Evolutionary conservation across 2,797 vertebrate genomes (phyloP).

Genomic region (Ispidina picta): DNA sequence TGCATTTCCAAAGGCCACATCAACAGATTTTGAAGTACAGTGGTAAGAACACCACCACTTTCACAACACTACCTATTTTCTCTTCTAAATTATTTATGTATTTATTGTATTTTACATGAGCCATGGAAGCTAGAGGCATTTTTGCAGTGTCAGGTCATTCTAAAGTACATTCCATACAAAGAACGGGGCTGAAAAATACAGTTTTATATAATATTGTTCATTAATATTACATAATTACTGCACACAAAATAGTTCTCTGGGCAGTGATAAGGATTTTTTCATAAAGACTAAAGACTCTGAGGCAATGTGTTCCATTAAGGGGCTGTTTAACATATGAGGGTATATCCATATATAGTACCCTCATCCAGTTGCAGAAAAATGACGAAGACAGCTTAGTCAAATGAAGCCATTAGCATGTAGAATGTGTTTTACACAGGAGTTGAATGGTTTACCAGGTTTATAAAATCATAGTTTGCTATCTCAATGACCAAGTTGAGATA

Average conservation of each 20-base stretch:
- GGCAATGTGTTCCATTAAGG: constrained; percentile 69
- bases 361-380: constrained; percentile 48
- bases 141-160: constrained; percentile 68
- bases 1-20: constrained; percentile 18
- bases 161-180: constrained; percentile 65
- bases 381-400: constrained; percentile 52
- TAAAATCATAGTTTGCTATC: constrained; percentile 60
- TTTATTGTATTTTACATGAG: constrained; percentile 75
- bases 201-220: constrained; percentile 51
- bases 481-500: constrained; percentile 28
- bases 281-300: constrained; percentile 35
- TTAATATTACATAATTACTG: constrained; percentile 77
- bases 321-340: constrained; percentile 64
- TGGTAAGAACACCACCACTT: constrained; percentile 14
- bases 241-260: constrained; percentile 67
- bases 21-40: constrained; percentile 34
- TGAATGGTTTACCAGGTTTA: constrained; percentile 63
- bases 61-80: constrained; percentile 73
- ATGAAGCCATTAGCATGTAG: constrained; percentile 65
- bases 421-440: constrained; percentile 66
- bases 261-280: constrained; percentile 53
- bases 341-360: constrained; percentile 53
- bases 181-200: constrained; percentile 51
- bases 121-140: constrained; percentile 61
- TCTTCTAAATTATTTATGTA: constrained; percentile 77